Evolutionary conservation across 2,888 invertebrate genomes (phyloP).

Genomic region (Tinea trinotella): DNA sequence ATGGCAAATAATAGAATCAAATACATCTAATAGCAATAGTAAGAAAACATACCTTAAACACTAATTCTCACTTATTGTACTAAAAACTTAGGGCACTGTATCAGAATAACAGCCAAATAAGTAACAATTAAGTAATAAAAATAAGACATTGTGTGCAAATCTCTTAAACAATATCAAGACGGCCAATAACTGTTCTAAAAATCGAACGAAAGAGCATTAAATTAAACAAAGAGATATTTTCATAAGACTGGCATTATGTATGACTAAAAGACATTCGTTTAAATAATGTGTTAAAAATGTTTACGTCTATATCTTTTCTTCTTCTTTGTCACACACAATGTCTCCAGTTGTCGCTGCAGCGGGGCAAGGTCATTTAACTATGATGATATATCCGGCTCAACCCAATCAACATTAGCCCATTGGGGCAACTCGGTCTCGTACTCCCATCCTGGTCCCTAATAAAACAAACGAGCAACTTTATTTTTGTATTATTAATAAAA

Average conservation of each 20-base stretch:
- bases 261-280: no score
- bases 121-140: slow-evolving; percentile 3
- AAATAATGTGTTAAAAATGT: no score
- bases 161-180: not conserved
- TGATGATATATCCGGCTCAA: slow-evolving; percentile 72
- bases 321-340: slow-evolving; percentile 6
- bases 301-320: not conserved
- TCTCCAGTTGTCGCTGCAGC: slow-evolving; percentile 40
- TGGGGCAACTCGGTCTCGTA: slow-evolving; percentile 93
- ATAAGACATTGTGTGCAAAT: slow-evolving; percentile 5
- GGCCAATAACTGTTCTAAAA: not conserved
- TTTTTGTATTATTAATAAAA: no score
- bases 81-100: slow-evolving; percentile 48
- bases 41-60: slow-evolving; percentile 17
- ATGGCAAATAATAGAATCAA: not conserved
- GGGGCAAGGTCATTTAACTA: slow-evolving; percentile 50
- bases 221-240: no score
- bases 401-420: slow-evolving; percentile 93
- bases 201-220: not conserved
- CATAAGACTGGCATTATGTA: no score
- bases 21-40: slow-evolving; percentile 6
- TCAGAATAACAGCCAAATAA: slow-evolving; percentile 37
- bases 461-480: no score
- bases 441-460: slow-evolving; percentile 93
- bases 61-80: slow-evolving; percentile 55